These are phyloP conservation scores for Drosophila mettleri DNA, from an alignment of 2,888 invertebrate genomes.

Conservation along the genomic window DNA sequence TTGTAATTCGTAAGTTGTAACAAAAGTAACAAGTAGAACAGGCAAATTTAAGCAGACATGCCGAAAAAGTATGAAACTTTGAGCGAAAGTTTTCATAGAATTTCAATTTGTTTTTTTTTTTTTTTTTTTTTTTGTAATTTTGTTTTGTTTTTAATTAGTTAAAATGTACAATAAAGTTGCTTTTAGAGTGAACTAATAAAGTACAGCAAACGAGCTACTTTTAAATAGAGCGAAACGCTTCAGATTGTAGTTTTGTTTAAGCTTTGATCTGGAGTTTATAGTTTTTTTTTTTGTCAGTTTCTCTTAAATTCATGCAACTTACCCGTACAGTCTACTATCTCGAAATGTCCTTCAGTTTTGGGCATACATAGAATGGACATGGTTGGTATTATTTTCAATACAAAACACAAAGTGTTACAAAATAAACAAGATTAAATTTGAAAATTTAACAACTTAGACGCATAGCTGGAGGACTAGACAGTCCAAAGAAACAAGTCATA, in stretches of 20 bases:
- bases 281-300: slow-evolving; percentile 53
- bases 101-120: slow-evolving; percentile 41
- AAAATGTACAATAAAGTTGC: slow-evolving; percentile 65
- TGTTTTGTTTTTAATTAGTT: slow-evolving; percentile 46
- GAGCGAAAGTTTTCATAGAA: slow-evolving; percentile 63
- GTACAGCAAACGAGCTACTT: slow-evolving; percentile 77
- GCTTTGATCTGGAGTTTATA: slow-evolving; percentile 36
- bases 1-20: slow-evolving; percentile 52
- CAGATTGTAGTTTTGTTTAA: slow-evolving; percentile 43
- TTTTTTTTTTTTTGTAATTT: slow-evolving; percentile 39
- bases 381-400: slow-evolving; percentile 45
- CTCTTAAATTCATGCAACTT: slow-evolving; percentile 85
- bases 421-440: slow-evolving; percentile 38
- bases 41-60: slow-evolving; percentile 78
- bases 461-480: slow-evolving; percentile 3
- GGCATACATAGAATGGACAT: slow-evolving; percentile 60
- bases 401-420: slow-evolving; percentile 53
- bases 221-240: slow-evolving; percentile 67
- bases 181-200: slow-evolving; percentile 73
- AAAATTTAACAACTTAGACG: slow-evolving; percentile 37
- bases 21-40: slow-evolving; percentile 76
- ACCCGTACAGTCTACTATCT: slow-evolving; percentile 95
- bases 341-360: slow-evolving; percentile 90
- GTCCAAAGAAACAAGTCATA: slow-evolving; percentile 29
- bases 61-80: slow-evolving; percentile 72